Percentiles rank a stretch among this genome's conserved stretches.
Conservation (phyloP, 1,140 invertebrate genomes). For the Mamestra configurata region DNA sequence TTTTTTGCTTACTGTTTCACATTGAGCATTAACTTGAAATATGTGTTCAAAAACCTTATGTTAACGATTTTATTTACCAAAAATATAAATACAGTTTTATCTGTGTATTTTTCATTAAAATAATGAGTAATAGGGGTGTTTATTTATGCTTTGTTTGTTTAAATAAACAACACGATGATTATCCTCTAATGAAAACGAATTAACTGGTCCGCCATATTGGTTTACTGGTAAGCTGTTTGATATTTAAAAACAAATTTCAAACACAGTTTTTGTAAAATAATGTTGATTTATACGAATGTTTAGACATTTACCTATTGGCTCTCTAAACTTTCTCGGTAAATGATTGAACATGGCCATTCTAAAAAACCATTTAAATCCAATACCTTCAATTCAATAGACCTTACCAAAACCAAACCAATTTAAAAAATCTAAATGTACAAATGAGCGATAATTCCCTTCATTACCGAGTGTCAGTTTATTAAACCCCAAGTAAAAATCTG, state of each 20-base stretch:
- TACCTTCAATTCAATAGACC: neutral
- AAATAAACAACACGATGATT: no score
- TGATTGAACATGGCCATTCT: neutral
- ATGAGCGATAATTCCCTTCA: constrained; percentile 63
- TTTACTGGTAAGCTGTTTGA: no score
- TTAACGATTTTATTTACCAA: constrained; percentile 8
- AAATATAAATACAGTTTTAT: constrained; percentile 15
- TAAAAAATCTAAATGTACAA: constrained; percentile 45
- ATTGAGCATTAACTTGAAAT: constrained; percentile 32
- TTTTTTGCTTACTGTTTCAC: constrained; percentile 1
- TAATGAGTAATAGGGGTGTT: neutral
- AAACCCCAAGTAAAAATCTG: constrained; percentile 74
- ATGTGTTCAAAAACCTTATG: constrained; percentile 10
- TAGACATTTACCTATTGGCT: no score
- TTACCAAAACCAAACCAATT: constrained; percentile 42
- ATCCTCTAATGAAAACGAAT: no score
- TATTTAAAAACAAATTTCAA: no score
- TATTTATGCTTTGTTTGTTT: no score
- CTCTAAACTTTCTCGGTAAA: no score
- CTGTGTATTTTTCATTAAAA: neutral
- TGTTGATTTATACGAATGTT: no score
- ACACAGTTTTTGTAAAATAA: no score
- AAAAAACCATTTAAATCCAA: neutral
- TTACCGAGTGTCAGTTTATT: constrained; percentile 67
- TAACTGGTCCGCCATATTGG: no score